A percentile compares a stretch with the other conserved stretches of the same genome.
phyloP scores from a whole-genome alignment of 2,797 vertebrate genomes.

The Cirrhinus mrigala region DNA sequence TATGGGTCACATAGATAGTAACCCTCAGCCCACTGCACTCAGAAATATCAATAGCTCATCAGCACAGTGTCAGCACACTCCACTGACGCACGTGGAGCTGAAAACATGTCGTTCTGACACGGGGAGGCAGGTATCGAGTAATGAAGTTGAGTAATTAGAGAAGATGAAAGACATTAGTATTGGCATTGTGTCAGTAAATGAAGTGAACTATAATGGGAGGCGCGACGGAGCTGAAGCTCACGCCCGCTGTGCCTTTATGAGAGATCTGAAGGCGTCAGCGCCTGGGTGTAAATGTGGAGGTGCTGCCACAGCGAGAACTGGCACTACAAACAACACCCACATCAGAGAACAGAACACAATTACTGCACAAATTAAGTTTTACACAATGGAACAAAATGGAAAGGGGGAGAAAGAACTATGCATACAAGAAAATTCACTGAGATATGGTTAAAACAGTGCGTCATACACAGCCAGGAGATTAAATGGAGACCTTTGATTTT shows the following conservation, averaged over 20 bases:
- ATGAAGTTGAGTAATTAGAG: slow-evolving; percentile 39
- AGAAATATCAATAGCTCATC: slow-evolving; percentile 14
- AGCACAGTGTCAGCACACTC: slow-evolving; percentile 2
- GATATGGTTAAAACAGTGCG: not conserved
- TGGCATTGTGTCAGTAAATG: slow-evolving; percentile 62
- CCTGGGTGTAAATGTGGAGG: slow-evolving; percentile 65
- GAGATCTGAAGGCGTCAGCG: slow-evolving; percentile 62
- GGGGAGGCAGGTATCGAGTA: slow-evolving; percentile 8
- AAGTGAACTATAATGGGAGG: slow-evolving; percentile 63
- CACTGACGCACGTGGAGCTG: not conserved
- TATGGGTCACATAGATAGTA: slow-evolving; percentile 50
- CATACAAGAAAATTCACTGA: not conserved
- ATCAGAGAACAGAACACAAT: not conserved
- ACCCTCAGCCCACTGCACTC: slow-evolving; percentile 17
- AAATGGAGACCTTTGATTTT: too few relatives aligned
- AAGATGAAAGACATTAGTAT: slow-evolving; percentile 45
- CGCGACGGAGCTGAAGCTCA: slow-evolving; percentile 64
- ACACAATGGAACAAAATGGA: not conserved
- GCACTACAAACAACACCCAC: slow-evolving; percentile 59
- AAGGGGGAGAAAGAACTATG: not conserved
- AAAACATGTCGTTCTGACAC: not conserved
- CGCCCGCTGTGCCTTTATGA: slow-evolving; percentile 38
- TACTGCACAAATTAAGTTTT: not conserved
- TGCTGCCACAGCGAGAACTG: slow-evolving; percentile 60
- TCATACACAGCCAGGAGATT: not conserved